Evolutionary conservation across 2,797 vertebrate species (phyloP).

Genomic region (Eulemur albifrons): DNA sequence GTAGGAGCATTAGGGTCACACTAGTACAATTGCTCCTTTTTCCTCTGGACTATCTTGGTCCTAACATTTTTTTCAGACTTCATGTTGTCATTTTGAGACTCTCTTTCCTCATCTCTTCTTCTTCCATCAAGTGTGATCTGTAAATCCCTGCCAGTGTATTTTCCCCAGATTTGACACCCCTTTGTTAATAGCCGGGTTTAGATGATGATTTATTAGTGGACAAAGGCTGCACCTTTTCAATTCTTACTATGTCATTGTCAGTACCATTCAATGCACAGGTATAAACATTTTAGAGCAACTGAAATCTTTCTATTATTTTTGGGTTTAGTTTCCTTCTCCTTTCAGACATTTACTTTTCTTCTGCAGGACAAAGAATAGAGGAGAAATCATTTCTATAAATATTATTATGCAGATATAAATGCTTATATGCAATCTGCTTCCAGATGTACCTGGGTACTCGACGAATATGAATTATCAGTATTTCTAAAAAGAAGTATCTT

Average conservation of each 20-base stretch:
- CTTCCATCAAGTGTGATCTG: neutral
- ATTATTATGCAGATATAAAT: slow-evolving; percentile 41
- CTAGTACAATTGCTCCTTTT: neutral
- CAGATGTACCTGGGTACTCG: neutral
- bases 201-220: neutral
- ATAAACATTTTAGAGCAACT: slow-evolving; percentile 8
- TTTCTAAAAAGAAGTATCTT: neutral
- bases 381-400: slow-evolving; percentile 22
- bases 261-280: neutral
- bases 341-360: slow-evolving; percentile 3
- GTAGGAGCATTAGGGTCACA: neutral
- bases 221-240: neutral
- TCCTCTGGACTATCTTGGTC: neutral
- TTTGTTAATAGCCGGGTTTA: neutral
- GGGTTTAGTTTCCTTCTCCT: neutral
- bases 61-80: neutral
- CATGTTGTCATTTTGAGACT: neutral
- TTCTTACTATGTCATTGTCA: neutral
- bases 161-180: neutral
- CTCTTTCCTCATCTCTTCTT: neutral
- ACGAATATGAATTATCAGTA: slow-evolving; percentile 12
- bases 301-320: neutral
- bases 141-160: neutral
- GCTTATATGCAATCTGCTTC: neutral
- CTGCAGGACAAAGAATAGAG: neutral